Evolutionary conservation across 2,888 invertebrate species (phyloP), one percentile per base, ranked within the genome.

Genomic region (Acholoe squamosa): DNA sequence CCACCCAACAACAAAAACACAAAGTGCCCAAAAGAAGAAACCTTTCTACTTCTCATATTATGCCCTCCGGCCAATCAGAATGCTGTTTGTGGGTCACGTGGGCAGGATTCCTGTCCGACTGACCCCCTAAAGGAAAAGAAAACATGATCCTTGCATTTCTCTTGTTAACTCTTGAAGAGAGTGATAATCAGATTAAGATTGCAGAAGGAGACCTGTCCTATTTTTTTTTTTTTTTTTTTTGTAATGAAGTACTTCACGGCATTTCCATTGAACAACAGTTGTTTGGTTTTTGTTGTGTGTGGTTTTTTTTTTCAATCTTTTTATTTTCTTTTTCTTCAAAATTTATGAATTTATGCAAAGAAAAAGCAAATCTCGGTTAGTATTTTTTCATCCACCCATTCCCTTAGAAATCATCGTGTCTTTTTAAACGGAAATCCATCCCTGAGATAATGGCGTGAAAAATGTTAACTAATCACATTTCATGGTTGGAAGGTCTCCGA

Each of bases 391-490:
- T 10, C 10, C 43, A 3, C 43, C 43, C 43, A 7, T 10, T 43
- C 10, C 10, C 10, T 43, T 10, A 43, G 10, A 43, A 7, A 3
- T 43, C 43, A 12, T 61, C n/a, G 14, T n/a, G 61, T 61, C 12
- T 61, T 3, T 61, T 61, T 19, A 1, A 3, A n/a, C 3, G n/a
- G 61, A 14, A 14, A 61, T n/a, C n/a, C 61, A 61, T 61, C 61
- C 22, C 5, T 61, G 61, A n/a, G n/a, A 61, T 14, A 61, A 61
- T 3, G 10, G 43, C 61, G n/a, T 61, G 19, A 61, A 61, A 61
- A n/a, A 61, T n/a, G 22, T 61, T n/a, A n/a, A 61, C 61, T 61
- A 61, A 61, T 61, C 61, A n/a, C 19, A 61, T 61, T 61, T 61
- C 19, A 19, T 61, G 61, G 22, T 61, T n/a, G 61, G 61, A 3